Conservation (phyloP, 2,113 vertebrate genomes). For the Muscicapa adusta region DNA sequence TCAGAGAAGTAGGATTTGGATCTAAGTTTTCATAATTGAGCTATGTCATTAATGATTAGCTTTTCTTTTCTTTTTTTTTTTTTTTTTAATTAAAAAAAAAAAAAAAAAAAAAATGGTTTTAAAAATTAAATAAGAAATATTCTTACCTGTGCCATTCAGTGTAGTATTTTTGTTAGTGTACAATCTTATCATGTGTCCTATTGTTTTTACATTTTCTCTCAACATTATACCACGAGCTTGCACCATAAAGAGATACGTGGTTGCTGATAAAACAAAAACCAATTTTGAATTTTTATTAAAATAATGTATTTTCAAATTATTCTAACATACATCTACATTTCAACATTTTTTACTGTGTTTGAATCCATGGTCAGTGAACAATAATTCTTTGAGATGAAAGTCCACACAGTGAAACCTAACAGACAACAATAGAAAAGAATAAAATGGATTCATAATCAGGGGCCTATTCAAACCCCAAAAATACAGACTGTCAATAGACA, state of each 20-base stretch:
- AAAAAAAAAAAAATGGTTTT: neutral
- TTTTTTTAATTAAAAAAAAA: neutral
- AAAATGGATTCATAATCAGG: neutral
- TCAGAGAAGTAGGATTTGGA: neutral
- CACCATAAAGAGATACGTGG: constrained; percentile 97
- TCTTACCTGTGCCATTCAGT: constrained; percentile 91
- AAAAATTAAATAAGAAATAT: neutral
- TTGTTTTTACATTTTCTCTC: constrained; percentile 93
- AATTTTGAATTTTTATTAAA: constrained; percentile 12
- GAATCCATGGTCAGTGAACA: neutral
- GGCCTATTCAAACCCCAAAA: neutral
- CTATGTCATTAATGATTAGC: neutral
- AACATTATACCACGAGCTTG: constrained; percentile 97
- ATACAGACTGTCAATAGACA: neutral
- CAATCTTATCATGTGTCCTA: constrained; percentile 91
- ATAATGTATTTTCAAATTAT: neutral
- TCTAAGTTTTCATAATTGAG: neutral
- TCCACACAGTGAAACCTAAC: neutral
- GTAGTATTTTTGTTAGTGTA: constrained; percentile 96
- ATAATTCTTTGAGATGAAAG: neutral
- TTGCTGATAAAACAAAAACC: constrained; percentile 77
- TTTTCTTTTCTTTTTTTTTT: neutral
- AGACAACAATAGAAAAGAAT: neutral
- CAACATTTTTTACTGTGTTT: neutral
- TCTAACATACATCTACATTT: neutral